Conservation (phyloP, 2,113 vertebrate genomes). For the Stercorarius parasiticus region DNA sequence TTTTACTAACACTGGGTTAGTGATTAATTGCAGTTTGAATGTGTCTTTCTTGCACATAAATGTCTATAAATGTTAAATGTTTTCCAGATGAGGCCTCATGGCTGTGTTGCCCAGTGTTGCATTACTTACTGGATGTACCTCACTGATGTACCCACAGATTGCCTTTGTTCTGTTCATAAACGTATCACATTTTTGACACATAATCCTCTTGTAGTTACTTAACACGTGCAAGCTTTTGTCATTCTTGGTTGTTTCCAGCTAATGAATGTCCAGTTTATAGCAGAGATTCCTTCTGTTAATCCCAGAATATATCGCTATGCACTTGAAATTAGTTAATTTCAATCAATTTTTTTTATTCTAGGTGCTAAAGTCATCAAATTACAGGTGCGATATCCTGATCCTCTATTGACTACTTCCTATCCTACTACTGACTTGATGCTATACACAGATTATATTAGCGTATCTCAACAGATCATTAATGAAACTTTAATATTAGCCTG, state of each 20-base stretch:
- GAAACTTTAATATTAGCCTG: background rate
- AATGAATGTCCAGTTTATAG: background rate
- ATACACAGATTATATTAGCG: background rate
- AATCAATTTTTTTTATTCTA: background rate
- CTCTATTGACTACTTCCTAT: background rate
- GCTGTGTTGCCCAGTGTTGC: background rate
- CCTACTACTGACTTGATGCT: background rate
- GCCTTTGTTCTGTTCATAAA: background rate
- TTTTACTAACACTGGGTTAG: background rate
- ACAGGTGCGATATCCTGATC: background rate
- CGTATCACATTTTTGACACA: background rate
- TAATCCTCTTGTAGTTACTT: background rate
- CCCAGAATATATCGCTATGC: background rate
- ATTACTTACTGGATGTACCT: background rate
- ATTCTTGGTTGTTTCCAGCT: background rate
- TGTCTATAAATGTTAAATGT: background rate
- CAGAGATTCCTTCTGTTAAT: background rate
- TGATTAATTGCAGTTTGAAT: background rate
- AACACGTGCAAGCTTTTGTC: background rate
- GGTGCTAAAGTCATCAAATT: background rate
- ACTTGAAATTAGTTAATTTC: background rate
- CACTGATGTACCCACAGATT: background rate
- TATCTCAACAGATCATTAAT: background rate
- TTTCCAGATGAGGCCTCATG: background rate
- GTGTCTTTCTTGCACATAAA: background rate